Evolutionary conservation across 2,113 vertebrate species (phyloP).

Genomic region (Climacteris rufus): DNA sequence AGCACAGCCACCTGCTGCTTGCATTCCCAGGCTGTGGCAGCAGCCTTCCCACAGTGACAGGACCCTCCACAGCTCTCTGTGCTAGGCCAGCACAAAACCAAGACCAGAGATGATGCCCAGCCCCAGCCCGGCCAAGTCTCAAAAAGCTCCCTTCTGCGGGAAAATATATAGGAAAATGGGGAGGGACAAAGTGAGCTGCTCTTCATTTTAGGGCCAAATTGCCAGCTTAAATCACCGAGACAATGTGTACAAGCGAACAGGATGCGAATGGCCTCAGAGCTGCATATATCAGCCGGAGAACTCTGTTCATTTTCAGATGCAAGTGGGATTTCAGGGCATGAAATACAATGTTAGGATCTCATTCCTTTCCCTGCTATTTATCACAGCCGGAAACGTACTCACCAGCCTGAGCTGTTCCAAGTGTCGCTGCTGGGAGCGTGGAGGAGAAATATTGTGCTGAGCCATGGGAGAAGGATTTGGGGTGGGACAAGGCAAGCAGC

Average conservation of each 20-base stretch:
- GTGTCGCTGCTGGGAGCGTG: constrained; percentile 16
- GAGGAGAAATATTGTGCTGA: constrained; percentile 47
- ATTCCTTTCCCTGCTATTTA: constrained; percentile 24
- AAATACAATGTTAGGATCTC: constrained; percentile 22
- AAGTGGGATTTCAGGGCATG: constrained; percentile 18
- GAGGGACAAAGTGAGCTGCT: constrained; percentile 18
- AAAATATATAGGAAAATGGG: constrained; percentile 4
- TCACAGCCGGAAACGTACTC: not conserved
- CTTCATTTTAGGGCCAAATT: constrained; percentile 50
- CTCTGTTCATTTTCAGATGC: not conserved
- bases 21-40: not conserved
- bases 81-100: not conserved
- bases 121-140: not conserved
- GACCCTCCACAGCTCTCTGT: not conserved
- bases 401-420: constrained; percentile 1
- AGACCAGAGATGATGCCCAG: not conserved
- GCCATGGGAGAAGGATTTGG: not conserved
- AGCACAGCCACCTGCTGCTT: not conserved
- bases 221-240: constrained; percentile 37
- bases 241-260: constrained; percentile 41
- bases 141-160: not conserved
- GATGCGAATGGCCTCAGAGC: not conserved
- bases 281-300: constrained; percentile 6
- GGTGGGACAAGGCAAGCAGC: not conserved
- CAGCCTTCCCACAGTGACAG: not conserved